Conservation (phyloP, 2,113 vertebrate species). For the Dendropsophus ebraccatus region DNA sequence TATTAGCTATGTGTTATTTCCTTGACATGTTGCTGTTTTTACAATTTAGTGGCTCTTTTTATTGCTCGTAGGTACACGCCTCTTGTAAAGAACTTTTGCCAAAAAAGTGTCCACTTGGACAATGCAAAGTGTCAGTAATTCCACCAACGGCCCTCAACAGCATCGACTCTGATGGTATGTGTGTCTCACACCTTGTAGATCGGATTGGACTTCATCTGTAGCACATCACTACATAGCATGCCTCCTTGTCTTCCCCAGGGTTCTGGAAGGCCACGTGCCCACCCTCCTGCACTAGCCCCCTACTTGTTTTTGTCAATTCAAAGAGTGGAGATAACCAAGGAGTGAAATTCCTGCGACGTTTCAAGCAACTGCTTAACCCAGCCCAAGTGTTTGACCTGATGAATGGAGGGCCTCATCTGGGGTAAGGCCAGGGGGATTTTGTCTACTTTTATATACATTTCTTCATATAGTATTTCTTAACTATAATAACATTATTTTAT, state of each 20-base stretch:
- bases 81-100: conserved; percentile 88
- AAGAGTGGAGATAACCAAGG: conserved; percentile 98
- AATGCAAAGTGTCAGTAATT: conserved; percentile 97
- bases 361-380: conserved; percentile 96
- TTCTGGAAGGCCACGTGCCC: conserved; percentile 98
- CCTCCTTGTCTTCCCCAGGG: conserved; percentile 69
- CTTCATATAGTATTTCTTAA: neutral
- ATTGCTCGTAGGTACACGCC: conserved; percentile 83
- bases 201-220: neutral
- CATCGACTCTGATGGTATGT: conserved; percentile 93
- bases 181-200: no score
- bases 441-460: no score
- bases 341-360: conserved; percentile 92
- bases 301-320: conserved; percentile 96
- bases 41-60: neutral
- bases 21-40: neutral
- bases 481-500: neutral
- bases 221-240: neutral
- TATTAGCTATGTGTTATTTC: neutral
- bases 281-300: conserved; percentile 91
- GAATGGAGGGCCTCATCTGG: conserved; percentile 97
- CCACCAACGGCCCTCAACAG: conserved; percentile 97
- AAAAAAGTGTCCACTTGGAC: conserved; percentile 91
- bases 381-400: conserved; percentile 98
- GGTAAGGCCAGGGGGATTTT: conserved; percentile 73